These are phyloP conservation scores for Ispidina lecontei DNA, from an alignment of 2,797 vertebrate species.

Conservation along the genomic window DNA sequence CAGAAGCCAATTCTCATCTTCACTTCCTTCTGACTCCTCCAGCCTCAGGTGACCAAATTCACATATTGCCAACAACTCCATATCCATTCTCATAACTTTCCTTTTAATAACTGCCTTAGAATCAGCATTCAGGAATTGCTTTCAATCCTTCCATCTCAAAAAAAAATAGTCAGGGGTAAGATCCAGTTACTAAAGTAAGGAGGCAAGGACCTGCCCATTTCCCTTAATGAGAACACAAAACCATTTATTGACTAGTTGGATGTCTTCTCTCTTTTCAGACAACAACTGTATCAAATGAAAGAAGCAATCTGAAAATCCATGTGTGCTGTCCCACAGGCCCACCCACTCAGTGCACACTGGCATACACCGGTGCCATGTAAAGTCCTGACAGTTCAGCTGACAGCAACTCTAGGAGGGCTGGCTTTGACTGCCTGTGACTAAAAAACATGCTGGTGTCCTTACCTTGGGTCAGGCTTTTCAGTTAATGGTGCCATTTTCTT, in stretches of 20 bases:
- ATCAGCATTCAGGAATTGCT: background rate
- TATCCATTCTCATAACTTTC: background rate
- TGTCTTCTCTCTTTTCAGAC: background rate
- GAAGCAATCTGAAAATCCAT: background rate
- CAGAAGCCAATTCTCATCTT: background rate
- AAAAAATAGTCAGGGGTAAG: background rate
- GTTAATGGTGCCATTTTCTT: conserved; percentile 61
- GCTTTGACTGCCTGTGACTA: background rate
- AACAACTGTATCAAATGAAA: background rate
- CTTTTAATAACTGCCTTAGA: background rate
- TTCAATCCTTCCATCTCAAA: background rate
- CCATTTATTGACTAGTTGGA: background rate
- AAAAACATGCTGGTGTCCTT: background rate
- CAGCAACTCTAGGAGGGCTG: background rate
- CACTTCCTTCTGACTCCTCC: background rate
- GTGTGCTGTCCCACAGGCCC: background rate
- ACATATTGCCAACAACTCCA: background rate
- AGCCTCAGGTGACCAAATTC: background rate
- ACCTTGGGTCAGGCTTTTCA: conserved; percentile 58
- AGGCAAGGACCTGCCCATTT: background rate
- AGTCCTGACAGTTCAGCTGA: background rate
- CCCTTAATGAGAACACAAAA: background rate
- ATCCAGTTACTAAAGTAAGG: background rate
- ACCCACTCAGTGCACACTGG: background rate
- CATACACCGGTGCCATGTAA: background rate